Conservation (phyloP, 2,797 vertebrate genomes). For the Cossypha dichroa region DNA sequence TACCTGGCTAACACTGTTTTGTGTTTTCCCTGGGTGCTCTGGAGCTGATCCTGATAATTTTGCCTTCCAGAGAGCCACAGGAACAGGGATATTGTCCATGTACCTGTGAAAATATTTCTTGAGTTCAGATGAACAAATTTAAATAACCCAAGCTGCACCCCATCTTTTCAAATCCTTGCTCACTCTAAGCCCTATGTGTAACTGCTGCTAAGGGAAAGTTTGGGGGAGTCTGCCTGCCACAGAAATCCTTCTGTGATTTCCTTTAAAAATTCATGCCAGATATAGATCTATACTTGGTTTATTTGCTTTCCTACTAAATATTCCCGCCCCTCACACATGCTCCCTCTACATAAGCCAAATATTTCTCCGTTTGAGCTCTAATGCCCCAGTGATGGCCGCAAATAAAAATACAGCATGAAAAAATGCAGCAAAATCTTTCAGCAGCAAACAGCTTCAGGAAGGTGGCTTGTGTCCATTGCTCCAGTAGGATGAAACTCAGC, state of each 20-base stretch:
- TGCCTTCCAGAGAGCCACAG: not conserved
- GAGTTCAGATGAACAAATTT: not conserved
- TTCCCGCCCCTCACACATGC: not conserved
- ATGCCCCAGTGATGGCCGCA: not conserved
- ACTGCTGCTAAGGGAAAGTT: not conserved
- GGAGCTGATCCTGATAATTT: not conserved
- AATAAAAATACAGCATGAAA: not conserved
- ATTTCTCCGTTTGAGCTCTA: not conserved
- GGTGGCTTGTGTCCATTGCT: not conserved
- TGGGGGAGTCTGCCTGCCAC: not conserved
- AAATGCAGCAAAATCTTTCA: not conserved
- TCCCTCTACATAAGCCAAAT: not conserved
- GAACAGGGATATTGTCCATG: not conserved
- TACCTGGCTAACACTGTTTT: not conserved
- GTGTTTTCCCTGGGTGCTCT: not conserved
- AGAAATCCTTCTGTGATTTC: not conserved
- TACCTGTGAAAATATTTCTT: not conserved
- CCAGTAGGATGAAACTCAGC: not conserved
- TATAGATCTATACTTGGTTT: not conserved
- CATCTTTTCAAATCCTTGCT: not conserved
- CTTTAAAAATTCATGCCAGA: not conserved
- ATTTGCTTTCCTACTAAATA: not conserved
- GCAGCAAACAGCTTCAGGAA: not conserved
- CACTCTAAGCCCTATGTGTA: not conserved
- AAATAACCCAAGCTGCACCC: not conserved